phyloP scores from a whole-genome alignment of 1,140 invertebrate genomes.

The Physella acuta region DNA sequence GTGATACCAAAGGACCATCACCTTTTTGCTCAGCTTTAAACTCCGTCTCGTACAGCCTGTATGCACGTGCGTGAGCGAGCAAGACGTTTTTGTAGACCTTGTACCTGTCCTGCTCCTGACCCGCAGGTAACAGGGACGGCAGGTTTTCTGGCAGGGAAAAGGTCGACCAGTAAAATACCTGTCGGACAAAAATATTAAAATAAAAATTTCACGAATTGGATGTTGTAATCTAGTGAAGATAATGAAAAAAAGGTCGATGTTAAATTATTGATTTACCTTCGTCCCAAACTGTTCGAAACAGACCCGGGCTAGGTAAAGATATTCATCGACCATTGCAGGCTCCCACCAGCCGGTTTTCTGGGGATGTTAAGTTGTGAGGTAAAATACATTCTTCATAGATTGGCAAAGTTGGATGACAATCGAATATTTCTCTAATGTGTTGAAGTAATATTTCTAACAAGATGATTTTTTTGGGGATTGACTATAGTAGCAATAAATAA shows the following conservation, averaged over 20 bases:
- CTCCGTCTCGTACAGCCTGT: conserved; percentile 33
- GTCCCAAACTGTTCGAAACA: conserved; percentile 58
- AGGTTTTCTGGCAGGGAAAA: conserved; percentile 53
- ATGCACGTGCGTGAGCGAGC: conserved; percentile 42
- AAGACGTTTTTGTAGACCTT: conserved; percentile 46
- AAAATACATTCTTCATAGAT: no score
- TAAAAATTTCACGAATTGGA: background rate
- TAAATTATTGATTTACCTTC: conserved; percentile 33
- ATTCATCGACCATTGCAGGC: conserved; percentile 62
- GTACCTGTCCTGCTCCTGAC: conserved; percentile 23
- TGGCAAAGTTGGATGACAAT: no score
- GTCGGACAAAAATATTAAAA: background rate
- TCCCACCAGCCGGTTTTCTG: conserved; percentile 66
- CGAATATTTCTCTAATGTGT: no score
- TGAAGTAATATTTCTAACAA: no score
- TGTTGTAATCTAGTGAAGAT: no score
- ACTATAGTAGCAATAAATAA: no score
- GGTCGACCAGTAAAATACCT: conserved; percentile 58
- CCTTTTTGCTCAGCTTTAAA: conserved; percentile 26
- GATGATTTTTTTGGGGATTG: no score
- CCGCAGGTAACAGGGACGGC: conserved; percentile 32
- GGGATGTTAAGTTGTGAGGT: no score
- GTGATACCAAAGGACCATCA: no score
- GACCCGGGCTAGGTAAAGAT: conserved; percentile 59
- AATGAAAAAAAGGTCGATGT: background rate